phyloP scores from a whole-genome alignment of 2,888 invertebrate genomes.

The Himalopsyche anomala region DNA sequence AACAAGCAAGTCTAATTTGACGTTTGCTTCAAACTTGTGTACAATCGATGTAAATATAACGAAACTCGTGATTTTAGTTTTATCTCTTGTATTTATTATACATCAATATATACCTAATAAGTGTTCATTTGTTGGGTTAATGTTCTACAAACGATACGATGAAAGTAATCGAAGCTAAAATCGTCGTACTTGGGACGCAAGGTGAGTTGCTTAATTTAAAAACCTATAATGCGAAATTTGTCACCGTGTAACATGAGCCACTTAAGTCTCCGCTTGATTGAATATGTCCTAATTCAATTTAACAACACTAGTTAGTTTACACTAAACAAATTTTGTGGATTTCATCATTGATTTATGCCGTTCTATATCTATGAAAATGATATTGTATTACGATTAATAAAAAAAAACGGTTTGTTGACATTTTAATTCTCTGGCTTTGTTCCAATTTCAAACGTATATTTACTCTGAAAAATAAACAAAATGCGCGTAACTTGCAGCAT shows the following conservation, averaged over 20 bases:
- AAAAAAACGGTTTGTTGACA: conserved; percentile 44
- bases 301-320: not conserved
- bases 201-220: conserved; percentile 75
- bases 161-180: conserved; percentile 89
- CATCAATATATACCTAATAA: not conserved
- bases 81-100: not conserved
- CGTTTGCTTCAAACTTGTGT: not conserved
- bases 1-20: conserved; percentile 27
- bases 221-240: conserved; percentile 42
- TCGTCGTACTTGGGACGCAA: conserved; percentile 89
- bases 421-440: conserved; percentile 22
- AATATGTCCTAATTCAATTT: conserved; percentile 40
- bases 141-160: conserved; percentile 70
- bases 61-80: conserved; percentile 22
- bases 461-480: not conserved
- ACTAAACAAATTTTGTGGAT: not conserved
- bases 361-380: not conserved
- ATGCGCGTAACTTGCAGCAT: not conserved
- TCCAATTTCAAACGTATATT: conserved; percentile 2
- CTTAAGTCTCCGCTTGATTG: conserved; percentile 46
- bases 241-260: conserved; percentile 51
- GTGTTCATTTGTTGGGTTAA: conserved; percentile 12
- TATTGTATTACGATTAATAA: conserved; percentile 32
- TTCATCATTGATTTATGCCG: not conserved
- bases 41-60: not conserved